Conservation (phyloP, 2,888 invertebrate genomes). For the Odontocerum albicorne region DNA sequence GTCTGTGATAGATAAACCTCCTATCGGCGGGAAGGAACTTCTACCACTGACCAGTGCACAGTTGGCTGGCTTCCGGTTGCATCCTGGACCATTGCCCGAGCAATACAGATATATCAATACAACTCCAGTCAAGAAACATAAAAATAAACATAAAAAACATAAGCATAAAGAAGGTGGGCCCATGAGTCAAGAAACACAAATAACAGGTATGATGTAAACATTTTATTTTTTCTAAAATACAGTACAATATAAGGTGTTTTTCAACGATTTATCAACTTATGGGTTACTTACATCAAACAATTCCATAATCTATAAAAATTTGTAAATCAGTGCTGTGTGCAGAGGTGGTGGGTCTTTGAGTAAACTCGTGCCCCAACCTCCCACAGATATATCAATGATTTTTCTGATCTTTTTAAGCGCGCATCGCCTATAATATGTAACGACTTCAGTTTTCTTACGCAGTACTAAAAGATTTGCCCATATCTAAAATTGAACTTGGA, state of each 20-base stretch:
- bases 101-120: slow-evolving; percentile 93
- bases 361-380: no score
- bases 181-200: slow-evolving; percentile 73
- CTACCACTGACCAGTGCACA: slow-evolving; percentile 84
- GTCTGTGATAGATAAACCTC: slow-evolving; percentile 94
- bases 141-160: slow-evolving; percentile 94
- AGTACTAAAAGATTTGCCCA: no score
- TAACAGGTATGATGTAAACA: slow-evolving; percentile 57
- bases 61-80: slow-evolving; percentile 89
- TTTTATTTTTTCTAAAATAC: not conserved
- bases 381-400: no score
- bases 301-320: no score
- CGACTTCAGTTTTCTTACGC: no score
- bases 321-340: no score
- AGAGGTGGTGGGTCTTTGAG: no score
- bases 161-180: slow-evolving; percentile 87
- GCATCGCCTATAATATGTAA: no score
- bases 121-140: slow-evolving; percentile 89
- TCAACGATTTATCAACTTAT: not conserved
- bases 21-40: slow-evolving; percentile 89
- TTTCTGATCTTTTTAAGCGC: no score
- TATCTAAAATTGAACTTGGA: no score
- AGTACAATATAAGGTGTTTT: not conserved
- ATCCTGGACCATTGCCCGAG: slow-evolving; percentile 95
- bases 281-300: no score